Evolutionary conservation across 2,113 vertebrate species (phyloP).

Genomic region (Trachemys scripta): DNA sequence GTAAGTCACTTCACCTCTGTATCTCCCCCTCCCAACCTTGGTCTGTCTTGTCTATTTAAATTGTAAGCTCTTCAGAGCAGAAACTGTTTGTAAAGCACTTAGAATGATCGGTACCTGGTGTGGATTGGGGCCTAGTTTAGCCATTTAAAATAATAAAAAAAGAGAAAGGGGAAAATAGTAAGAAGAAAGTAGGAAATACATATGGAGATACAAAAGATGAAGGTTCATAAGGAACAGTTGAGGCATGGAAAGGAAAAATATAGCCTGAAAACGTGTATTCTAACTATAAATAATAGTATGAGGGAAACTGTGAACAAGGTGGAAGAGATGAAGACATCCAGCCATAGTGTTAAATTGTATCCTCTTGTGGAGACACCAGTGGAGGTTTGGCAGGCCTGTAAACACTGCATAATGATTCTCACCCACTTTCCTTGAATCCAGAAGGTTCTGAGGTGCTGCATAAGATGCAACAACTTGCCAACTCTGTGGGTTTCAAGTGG

Average conservation of each 20-base stretch:
- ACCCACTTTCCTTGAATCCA: constrained; percentile 41
- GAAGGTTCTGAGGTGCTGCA: constrained; percentile 45
- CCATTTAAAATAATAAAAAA: not conserved
- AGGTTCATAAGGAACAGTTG: not conserved
- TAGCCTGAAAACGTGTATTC: not conserved
- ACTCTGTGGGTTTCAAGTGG: constrained; percentile 4
- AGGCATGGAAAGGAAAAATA: not conserved
- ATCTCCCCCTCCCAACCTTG: not conserved
- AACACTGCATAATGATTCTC: constrained; percentile 57
- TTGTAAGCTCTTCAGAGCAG: not conserved
- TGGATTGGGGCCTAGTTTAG: no score
- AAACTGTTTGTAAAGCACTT: not conserved
- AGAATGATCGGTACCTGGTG: not conserved
- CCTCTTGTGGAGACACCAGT: constrained; percentile 1
- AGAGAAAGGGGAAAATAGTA: not conserved
- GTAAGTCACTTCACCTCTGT: constrained; percentile 18
- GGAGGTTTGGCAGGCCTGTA: not conserved
- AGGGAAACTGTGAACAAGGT: not conserved
- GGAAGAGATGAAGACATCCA: not conserved
- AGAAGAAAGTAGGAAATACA: not conserved
- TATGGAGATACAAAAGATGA: not conserved
- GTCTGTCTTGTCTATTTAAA: not conserved
- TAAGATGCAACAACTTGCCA: constrained; percentile 47
- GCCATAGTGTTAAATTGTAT: not conserved
- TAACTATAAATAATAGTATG: not conserved